Evolutionary conservation across 2,888 invertebrate genomes (phyloP).

Genomic region (Micoletzkya japonica): DNA sequence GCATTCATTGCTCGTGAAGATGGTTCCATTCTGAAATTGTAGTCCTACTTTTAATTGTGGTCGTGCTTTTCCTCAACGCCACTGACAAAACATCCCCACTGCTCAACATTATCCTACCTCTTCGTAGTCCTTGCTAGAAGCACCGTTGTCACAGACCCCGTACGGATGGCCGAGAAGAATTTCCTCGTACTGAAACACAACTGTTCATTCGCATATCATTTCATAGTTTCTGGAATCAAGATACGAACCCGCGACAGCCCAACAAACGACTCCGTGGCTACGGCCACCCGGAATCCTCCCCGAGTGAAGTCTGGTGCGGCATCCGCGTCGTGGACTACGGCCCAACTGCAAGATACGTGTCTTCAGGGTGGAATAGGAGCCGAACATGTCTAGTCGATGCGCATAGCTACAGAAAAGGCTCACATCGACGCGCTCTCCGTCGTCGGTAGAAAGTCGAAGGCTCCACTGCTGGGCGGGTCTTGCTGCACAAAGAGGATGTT

Average conservation of each 20-base stretch:
- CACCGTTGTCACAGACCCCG: neutral
- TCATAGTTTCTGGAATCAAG: neutral
- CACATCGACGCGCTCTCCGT: neutral
- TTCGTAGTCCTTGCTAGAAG: neutral
- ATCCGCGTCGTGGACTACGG: neutral
- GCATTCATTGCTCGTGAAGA: neutral
- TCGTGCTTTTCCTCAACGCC: too few relatives aligned
- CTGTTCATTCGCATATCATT: neutral
- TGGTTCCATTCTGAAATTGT: too few relatives aligned
- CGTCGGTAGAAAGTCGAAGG: neutral
- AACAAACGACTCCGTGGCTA: neutral
- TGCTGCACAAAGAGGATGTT: neutral
- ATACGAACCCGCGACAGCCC: neutral
- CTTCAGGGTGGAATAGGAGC: neutral
- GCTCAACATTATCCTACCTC: neutral
- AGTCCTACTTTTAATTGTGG: too few relatives aligned
- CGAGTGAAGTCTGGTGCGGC: neutral
- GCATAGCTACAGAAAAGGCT: neutral
- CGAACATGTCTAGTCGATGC: neutral
- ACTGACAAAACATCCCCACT: neutral
- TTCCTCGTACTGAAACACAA: neutral
- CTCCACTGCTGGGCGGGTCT: neutral
- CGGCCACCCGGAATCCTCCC: neutral
- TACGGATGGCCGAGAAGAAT: neutral
- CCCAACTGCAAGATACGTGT: neutral